Evolutionary conservation across 1,140 invertebrate genomes (phyloP), one percentile per base, ranked within the genome.

Genomic region (Sesamia nonagrioides): DNA sequence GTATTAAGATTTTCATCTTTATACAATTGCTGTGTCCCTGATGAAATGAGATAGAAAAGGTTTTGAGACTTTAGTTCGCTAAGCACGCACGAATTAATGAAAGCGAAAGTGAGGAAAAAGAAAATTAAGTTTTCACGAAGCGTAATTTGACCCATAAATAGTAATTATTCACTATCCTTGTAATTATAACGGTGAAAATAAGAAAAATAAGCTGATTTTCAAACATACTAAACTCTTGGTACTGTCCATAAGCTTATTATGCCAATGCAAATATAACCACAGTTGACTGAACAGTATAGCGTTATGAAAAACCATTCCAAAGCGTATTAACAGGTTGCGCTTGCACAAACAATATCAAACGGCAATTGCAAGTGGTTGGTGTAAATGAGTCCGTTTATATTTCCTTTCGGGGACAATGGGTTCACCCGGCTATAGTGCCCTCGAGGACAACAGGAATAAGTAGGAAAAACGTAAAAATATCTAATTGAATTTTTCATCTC

Each of bases 401-500:
- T 75, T 78, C 68, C 54, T 73, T 71, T 68, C 11, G 40, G 69
- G 21, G 75, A 80, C 77, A 76, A 77, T 73, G 40, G 27, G 54
- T 69, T 74, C 48, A 71, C 71, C 74, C 77, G 79, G 60, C 77
- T 58, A 81, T 84, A 84, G 81, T 83, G 77, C 79, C 72, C 81
- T 63, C 48, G 79, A 82, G 81, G 75, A 80, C 77, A 84, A 84
- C 78, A 79, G 56, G 77, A 82, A 83, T 83, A 83, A 86, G 75
- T 83, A 81, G 56, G 60, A 75, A 76, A 82, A 84, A 82, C 80
- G 77, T 83, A 84, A 84, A 85, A 85, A 85, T 83, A 84, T 84
- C 81, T 87, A 86, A 87, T 87, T 87, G 86, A 87, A 86, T 87
- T 87, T 86, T 83, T 86, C 84, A 87, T 87, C 77, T 81, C 74